Evolutionary conservation across 2,888 invertebrate species (phyloP), one percentile per base, ranked within the genome.

Genomic region (Clusia tigrina): DNA sequence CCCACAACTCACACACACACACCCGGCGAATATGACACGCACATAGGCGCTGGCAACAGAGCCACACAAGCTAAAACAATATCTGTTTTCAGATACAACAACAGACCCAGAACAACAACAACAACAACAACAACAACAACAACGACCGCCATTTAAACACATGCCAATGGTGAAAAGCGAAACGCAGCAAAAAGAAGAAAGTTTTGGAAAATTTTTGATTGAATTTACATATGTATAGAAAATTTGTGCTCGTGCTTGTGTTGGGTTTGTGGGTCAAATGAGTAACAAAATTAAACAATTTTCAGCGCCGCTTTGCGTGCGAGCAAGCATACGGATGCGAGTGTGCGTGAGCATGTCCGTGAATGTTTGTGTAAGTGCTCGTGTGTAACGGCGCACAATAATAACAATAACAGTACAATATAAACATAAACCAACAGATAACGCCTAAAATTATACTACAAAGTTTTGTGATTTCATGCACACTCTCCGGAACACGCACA

Each of bases 391-490:
- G 42, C 9, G n/a, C n/a, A n/a, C n/a, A n/a, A n/a, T n/a, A 42
- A 42, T 42, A 42, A 42, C 42, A 42, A 42, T 42, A 42, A 42
- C 42, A 42, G n/a, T 42, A 42, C 42, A 17, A 42, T n/a, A 42
- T 42, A 42, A 42, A 42, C 42, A 42, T 42, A 42, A 42, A 42
- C 42, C 12, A 10, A 15, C 42, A 42, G 42, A 42, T 42, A 42
- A 42, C 37, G 54, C 62, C 71, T 54, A 64, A 75, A 62, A 74
- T 67, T 65, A 58, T 63, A 71, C 71, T 63, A 76, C 76, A 76
- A 72, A 76, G 74, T 76, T 71, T 64, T 60, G 64, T 61, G 61
- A 60, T 42, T 42, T 42, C 42, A n/a, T n/a, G n/a, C n/a, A n/a
- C n/a, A n/a, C n/a, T n/a, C n/a, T n/a, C n/a, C n/a, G n/a, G n/a